Evolutionary conservation across 2,888 invertebrate genomes (phyloP).

Genomic region (Diadegma fenestrale): DNA sequence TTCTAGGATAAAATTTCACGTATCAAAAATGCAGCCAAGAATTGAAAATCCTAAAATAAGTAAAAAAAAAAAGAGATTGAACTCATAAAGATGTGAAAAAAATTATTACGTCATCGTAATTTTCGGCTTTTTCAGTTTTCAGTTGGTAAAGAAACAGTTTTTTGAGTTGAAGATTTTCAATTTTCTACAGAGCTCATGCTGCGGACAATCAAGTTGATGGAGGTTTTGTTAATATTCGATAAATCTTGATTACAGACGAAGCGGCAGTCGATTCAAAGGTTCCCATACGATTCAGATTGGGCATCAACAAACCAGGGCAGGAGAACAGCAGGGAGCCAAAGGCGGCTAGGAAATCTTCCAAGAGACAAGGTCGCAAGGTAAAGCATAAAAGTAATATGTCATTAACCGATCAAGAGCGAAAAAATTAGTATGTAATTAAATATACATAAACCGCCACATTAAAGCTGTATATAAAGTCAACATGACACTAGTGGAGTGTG

Average conservation of each 20-base stretch:
- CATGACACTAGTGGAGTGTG: slow-evolving; percentile 46
- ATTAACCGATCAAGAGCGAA: slow-evolving; percentile 76
- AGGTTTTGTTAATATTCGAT: not conserved
- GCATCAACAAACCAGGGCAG: slow-evolving; percentile 77
- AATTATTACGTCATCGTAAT: no score
- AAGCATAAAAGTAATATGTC: slow-evolving; percentile 81
- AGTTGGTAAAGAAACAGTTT: no score
- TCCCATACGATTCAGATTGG: slow-evolving; percentile 77
- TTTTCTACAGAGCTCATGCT: no score
- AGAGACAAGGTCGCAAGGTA: slow-evolving; percentile 82
- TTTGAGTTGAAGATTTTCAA: no score
- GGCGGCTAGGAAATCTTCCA: slow-evolving; percentile 78
- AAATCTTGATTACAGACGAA: slow-evolving; percentile 72
- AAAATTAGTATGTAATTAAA: slow-evolving; percentile 67
- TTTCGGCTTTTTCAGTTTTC: no score
- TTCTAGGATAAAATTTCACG: no score
- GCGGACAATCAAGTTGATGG: no score
- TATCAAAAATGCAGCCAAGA: no score
- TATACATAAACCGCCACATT: slow-evolving; percentile 3
- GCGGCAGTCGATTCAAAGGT: slow-evolving; percentile 77
- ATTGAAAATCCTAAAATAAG: no score
- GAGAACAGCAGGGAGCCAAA: slow-evolving; percentile 80
- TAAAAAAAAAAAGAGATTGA: no score
- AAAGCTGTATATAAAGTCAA: slow-evolving; percentile 60
- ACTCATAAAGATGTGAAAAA: no score